Conservation (phyloP, 2,888 invertebrate genomes). For the Zhuqinia jingwanae region DNA sequence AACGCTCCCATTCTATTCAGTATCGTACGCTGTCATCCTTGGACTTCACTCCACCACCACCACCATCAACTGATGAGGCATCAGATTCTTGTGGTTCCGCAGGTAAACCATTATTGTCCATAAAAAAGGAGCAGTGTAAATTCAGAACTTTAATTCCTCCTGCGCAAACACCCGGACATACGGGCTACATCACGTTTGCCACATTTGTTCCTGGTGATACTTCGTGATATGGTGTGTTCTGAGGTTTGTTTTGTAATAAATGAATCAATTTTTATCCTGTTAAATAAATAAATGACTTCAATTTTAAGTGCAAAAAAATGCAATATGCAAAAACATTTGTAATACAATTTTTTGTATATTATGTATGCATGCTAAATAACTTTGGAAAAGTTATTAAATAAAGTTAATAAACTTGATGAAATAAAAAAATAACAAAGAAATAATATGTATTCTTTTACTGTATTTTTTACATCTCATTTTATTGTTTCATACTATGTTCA, state of each 20-base stretch:
- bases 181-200: slow-evolving; percentile 97
- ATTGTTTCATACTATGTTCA: slow-evolving; percentile 19
- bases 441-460: not conserved
- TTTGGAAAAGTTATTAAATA: no score
- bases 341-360: no score
- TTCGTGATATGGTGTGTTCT: not conserved
- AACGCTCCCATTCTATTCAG: slow-evolving; percentile 88
- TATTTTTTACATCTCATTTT: slow-evolving; percentile 22
- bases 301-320: no score
- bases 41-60: slow-evolving; percentile 72
- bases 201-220: slow-evolving; percentile 86
- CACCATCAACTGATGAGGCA: slow-evolving; percentile 6
- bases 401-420: no score
- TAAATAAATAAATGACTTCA: no score
- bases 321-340: no score
- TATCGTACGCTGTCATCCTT: slow-evolving; percentile 82
- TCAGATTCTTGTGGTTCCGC: not conserved
- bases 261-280: no score
- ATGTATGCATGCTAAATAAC: no score
- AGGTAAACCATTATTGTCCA: slow-evolving; percentile 63
- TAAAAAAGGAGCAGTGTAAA: slow-evolving; percentile 80
- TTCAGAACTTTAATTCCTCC: slow-evolving; percentile 88
- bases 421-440: no score
- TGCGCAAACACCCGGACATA: slow-evolving; percentile 92
- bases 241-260: not conserved